A percentile compares a stretch with the other conserved stretches of the same genome.
phyloP scores from a whole-genome alignment of 2,113 vertebrate genomes.

The Myanophis thanlyinensis region DNA sequence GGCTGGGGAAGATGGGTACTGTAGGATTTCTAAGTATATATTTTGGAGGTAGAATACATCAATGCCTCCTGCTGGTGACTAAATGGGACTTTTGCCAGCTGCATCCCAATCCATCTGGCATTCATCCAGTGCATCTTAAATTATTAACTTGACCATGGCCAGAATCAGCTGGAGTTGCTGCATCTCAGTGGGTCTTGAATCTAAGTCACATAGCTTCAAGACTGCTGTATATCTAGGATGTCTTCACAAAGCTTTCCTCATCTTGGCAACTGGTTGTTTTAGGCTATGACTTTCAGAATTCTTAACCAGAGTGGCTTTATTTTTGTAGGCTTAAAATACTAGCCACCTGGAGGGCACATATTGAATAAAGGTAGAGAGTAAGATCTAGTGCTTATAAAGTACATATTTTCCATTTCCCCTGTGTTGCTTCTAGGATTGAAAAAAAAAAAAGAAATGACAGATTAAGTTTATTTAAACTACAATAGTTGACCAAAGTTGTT shows the following conservation, averaged over 20 bases:
- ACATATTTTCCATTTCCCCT: neutral
- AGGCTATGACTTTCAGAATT: neutral
- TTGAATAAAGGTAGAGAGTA: neutral
- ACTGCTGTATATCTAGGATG: neutral
- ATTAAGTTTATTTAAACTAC: neutral
- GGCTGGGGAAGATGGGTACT: neutral
- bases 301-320: neutral
- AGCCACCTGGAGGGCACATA: neutral
- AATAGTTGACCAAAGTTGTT: neutral
- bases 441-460: neutral
- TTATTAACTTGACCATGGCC: conserved; percentile 66
- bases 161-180: conserved; percentile 65
- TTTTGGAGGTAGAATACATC: neutral
- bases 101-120: conserved; percentile 56
- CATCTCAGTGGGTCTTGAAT: conserved; percentile 54
- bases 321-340: neutral
- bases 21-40: neutral
- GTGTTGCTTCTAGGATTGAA: neutral
- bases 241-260: neutral
- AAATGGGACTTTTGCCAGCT: conserved; percentile 51
- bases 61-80: neutral
- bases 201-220: neutral
- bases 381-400: neutral
- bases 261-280: neutral
- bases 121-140: conserved; percentile 66